Evolutionary conservation across 2,113 vertebrate species (phyloP).

Genomic region (Dolichotis patagonum): DNA sequence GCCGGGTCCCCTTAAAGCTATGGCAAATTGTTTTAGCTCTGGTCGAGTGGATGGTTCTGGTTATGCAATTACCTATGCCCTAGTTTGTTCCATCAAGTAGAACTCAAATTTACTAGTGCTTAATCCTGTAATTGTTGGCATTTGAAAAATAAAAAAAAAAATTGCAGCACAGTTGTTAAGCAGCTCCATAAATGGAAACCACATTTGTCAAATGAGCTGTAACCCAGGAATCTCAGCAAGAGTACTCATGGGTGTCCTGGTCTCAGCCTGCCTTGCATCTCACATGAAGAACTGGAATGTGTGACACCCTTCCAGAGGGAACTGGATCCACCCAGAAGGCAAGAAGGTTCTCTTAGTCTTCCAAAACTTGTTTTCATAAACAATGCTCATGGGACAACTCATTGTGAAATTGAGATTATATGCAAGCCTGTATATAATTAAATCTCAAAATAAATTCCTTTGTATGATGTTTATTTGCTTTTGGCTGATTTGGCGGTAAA

Average conservation of each 20-base stretch:
- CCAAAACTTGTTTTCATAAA: neutral
- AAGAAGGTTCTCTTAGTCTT: constrained; percentile 4
- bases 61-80: neutral
- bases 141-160: constrained; percentile 41
- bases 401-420: neutral
- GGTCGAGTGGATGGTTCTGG: neutral
- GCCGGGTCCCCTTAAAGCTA: neutral
- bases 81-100: neutral
- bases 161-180: neutral
- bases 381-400: neutral
- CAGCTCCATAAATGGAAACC: constrained; percentile 25
- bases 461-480: neutral
- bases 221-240: neutral
- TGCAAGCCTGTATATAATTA: neutral
- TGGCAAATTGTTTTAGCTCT: neutral
- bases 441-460: constrained; percentile 45
- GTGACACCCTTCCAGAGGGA: neutral
- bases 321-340: neutral
- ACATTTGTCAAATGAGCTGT: constrained; percentile 21
- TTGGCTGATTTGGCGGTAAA: constrained; percentile 13
- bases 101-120: neutral
- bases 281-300: neutral
- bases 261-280: neutral
- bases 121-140: constrained; percentile 24
- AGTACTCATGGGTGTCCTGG: neutral